Evolutionary conservation across 2,797 vertebrate genomes (phyloP), one percentile per base, ranked within the genome.

Genomic region (Pseudocheirus occidentalis): DNA sequence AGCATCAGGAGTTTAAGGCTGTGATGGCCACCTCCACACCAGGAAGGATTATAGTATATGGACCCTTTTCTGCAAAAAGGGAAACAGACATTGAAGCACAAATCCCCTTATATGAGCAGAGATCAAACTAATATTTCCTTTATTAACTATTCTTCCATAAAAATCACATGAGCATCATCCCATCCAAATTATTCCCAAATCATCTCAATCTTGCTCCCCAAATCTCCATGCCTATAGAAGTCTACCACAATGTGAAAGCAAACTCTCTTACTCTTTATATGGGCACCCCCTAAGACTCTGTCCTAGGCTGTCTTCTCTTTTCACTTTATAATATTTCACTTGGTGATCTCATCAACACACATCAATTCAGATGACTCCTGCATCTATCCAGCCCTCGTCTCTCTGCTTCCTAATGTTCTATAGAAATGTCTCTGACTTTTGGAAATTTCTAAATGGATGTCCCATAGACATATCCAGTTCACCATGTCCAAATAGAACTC

Each of bases 351-450:
- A 92, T 66, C 28, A 92, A 50, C 21, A 91, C 27, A n/a, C 46
- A 95, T 16, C 93, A 55, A 95, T 53, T n/a, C 11, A 34, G 94
- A 18, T 92, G 57, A 93, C 62, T 90, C 29, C 87, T 40, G 92
- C 55, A 57, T 89, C 81, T 73, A 93, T 91, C 46, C 46, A 91
- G 50, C 13, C 29, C 0, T 93, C 10, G 92, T 16, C 90, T 62
- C 16, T 92, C 16, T 54, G 9, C 92, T 46, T 91, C 87, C 1
- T 18, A 46, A 3, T 10, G 9, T 24, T 81, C 16, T 87, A 24
- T 50, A 11, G 93, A 91, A 92, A 94, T 94, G 54, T 66, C 62
- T 28, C 50, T 93, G 21, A 40, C 52, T 96, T 54, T 12, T 56
- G 66, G 91, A 89, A 11, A 87, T 91, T 4, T 58, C 58, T 54